Evolutionary conservation across 2,797 vertebrate species (phyloP).

Genomic region (Pelobates cultripes): DNA sequence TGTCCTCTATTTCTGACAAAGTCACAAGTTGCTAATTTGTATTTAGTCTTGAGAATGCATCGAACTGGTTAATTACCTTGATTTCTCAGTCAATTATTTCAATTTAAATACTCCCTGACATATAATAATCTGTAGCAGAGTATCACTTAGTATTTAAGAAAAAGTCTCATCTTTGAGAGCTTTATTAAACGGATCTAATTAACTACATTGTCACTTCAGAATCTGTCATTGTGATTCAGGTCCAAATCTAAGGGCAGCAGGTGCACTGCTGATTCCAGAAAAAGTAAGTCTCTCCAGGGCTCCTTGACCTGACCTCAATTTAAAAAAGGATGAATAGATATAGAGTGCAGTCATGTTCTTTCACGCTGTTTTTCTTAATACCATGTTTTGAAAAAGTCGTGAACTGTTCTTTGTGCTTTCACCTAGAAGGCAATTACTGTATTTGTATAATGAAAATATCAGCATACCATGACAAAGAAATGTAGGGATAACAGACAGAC

Average conservation of each 20-base stretch:
- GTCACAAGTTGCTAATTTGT: neutral
- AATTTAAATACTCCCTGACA: neutral
- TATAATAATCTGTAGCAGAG: constrained; percentile 2
- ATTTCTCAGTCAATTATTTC: constrained; percentile 5
- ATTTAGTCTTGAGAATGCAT: neutral
- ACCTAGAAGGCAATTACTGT: constrained; percentile 15
- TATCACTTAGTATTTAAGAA: neutral
- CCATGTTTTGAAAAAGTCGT: constrained; percentile 17
- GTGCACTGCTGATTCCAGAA: constrained; percentile 36
- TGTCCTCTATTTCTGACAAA: neutral
- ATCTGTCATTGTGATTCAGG: constrained; percentile 29
- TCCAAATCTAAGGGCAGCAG: constrained; percentile 36
- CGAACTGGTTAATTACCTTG: constrained; percentile 19
- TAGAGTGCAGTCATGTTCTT: neutral
- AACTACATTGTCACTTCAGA: constrained; percentile 18
- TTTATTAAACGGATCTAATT: constrained; percentile 38
- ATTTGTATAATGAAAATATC: no score
- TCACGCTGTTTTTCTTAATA: constrained; percentile 14
- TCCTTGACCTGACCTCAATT: constrained; percentile 20
- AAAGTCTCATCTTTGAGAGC: constrained; percentile 5
- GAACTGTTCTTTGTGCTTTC: constrained; percentile 20
- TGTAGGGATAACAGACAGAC: no score
- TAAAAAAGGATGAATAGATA: constrained; percentile 19
- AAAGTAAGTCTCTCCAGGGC: constrained; percentile 15
- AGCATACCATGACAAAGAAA: no score